phyloP scores from a whole-genome alignment of 2,888 invertebrate species.

The Acanthosepion lycidas region DNA sequence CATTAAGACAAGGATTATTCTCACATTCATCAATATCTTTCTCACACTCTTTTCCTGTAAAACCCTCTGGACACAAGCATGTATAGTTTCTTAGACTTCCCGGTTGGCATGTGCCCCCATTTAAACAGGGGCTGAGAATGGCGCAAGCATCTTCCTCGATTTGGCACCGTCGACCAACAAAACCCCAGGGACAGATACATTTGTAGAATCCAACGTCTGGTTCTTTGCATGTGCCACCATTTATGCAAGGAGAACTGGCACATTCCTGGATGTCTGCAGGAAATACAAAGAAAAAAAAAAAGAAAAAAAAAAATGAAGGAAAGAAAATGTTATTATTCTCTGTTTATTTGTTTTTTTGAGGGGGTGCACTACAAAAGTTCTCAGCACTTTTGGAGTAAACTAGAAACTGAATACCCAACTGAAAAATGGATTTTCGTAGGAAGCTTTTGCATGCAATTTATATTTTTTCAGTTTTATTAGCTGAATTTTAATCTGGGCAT shows the following conservation, averaged over 20 bases:
- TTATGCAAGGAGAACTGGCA: constrained; percentile 42
- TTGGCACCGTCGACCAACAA: constrained; percentile 37
- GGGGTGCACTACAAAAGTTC: too few species aligned
- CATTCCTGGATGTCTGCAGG: constrained; percentile 24
- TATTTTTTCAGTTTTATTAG: too few species aligned
- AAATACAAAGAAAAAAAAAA: background rate
- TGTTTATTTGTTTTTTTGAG: too few species aligned
- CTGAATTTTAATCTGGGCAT: too few species aligned
- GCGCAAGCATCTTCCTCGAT: constrained; percentile 36
- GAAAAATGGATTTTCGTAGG: too few species aligned
- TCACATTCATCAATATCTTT: constrained; percentile 42
- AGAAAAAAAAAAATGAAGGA: background rate
- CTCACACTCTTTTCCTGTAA: constrained; percentile 12
- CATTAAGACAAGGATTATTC: background rate
- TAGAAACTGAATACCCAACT: too few species aligned
- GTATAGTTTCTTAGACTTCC: background rate
- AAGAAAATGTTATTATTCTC: too few species aligned
- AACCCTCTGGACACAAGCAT: constrained; percentile 2
- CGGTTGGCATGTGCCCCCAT: constrained; percentile 40
- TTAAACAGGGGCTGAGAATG: constrained; percentile 39
- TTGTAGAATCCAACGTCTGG: background rate
- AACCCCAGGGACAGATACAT: constrained; percentile 34
- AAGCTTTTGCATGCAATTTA: too few species aligned
- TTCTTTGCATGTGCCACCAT: constrained; percentile 42
- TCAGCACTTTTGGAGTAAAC: too few species aligned